phyloP scores from a whole-genome alignment of 2,888 invertebrate species.

The Rhogogaster chlorosoma region DNA sequence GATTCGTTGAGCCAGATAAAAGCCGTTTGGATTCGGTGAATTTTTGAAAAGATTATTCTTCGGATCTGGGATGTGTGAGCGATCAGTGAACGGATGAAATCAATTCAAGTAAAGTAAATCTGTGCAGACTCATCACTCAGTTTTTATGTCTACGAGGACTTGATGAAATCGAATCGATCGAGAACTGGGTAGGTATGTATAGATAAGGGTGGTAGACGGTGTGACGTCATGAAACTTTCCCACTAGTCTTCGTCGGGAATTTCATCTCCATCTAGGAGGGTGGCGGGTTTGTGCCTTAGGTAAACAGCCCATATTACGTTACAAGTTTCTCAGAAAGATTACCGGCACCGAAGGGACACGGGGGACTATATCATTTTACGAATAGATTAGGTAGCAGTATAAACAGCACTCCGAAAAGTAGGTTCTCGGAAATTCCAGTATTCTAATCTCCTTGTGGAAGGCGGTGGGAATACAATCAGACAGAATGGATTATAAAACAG shows the following conservation, averaged over 20 bases:
- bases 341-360: neutral
- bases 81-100: neutral
- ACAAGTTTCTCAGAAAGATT: slow-evolving; percentile 36
- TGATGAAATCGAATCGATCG: slow-evolving; percentile 17
- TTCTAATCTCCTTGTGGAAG: neutral
- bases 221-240: slow-evolving; percentile 42
- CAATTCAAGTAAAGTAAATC: neutral
- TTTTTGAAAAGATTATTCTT: neutral
- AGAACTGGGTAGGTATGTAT: neutral
- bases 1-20: neutral
- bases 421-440: neutral
- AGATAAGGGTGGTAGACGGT: neutral
- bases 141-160: neutral
- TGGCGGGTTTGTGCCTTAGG: neutral
- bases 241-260: neutral
- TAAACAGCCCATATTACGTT: neutral
- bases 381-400: slow-evolving; percentile 5
- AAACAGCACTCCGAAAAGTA: slow-evolving; percentile 14
- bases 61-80: neutral
- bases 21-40: neutral
- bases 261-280: neutral
- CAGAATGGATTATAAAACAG: neutral
- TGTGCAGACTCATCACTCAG: neutral
- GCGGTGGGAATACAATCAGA: neutral
- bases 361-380: slow-evolving; percentile 7